A percentile compares a stretch with the other conserved stretches of the same genome.
Conservation (phyloP, 2,888 invertebrate species). For the Latrodectus hesperus region DNA sequence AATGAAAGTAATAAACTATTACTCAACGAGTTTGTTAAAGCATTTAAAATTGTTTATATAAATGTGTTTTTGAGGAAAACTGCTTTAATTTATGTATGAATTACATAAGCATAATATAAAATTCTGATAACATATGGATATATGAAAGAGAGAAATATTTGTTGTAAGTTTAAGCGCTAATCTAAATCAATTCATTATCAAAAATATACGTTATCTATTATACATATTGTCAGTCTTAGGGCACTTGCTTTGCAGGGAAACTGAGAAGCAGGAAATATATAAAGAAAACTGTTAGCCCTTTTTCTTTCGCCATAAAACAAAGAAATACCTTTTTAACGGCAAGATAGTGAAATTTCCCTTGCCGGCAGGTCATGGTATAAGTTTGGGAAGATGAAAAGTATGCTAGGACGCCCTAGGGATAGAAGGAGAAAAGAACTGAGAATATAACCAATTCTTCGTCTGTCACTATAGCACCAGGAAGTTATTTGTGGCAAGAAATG, state of each 20-base stretch:
- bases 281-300: not conserved
- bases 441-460: slow-evolving; percentile 51
- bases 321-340: slow-evolving; percentile 1
- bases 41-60: too few relatives aligned
- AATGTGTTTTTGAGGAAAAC: too few relatives aligned
- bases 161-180: too few relatives aligned
- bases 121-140: too few relatives aligned
- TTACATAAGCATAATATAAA: too few relatives aligned
- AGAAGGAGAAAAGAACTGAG: slow-evolving; percentile 6
- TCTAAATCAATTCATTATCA: too few relatives aligned
- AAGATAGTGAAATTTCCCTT: slow-evolving; percentile 18
- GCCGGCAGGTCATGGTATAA: slow-evolving; percentile 15
- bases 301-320: slow-evolving; percentile 11
- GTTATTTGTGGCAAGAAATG: slow-evolving; percentile 57
- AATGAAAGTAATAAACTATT: too few relatives aligned
- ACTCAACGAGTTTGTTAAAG: too few relatives aligned
- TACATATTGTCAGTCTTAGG: too few relatives aligned
- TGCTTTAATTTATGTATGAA: too few relatives aligned
- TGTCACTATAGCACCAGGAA: slow-evolving; percentile 35
- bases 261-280: not conserved
- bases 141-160: too few relatives aligned
- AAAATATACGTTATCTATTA: too few relatives aligned
- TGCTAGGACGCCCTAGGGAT: slow-evolving; percentile 26
- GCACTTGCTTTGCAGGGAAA: not conserved
- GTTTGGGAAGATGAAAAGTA: slow-evolving; percentile 27